These are phyloP conservation scores for Argopecten irradians DNA, from an alignment of 1,140 invertebrate species.

Conservation along the genomic window DNA sequence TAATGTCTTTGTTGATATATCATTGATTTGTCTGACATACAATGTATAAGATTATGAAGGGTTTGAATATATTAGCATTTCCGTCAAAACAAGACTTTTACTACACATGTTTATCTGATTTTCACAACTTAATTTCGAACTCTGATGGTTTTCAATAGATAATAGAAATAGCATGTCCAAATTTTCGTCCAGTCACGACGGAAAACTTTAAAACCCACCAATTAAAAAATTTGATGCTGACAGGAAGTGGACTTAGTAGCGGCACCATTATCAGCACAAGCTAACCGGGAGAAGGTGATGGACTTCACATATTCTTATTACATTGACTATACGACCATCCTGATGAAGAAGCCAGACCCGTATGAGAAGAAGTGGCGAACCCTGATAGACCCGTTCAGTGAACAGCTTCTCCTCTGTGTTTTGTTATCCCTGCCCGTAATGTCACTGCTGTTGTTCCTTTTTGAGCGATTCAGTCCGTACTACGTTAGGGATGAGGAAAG, in stretches of 20 bases:
- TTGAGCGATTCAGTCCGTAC: conserved; percentile 57
- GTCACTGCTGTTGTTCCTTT: conserved; percentile 42
- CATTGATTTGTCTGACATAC: too few relatives aligned
- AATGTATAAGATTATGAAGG: too few relatives aligned
- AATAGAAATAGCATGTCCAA: too few relatives aligned
- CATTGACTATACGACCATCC: conserved; percentile 89
- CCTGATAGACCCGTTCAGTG: conserved; percentile 57
- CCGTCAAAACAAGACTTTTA: too few relatives aligned
- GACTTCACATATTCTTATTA: conserved; percentile 85
- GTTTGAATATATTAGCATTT: too few relatives aligned
- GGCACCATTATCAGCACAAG: conserved; percentile 52
- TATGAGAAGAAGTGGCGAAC: conserved; percentile 57
- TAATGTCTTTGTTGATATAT: too few relatives aligned
- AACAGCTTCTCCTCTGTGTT: conserved; percentile 56
- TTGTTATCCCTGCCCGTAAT: conserved; percentile 38
- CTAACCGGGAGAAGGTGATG: conserved; percentile 55
- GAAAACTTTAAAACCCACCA: too few relatives aligned
- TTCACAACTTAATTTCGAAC: too few relatives aligned
- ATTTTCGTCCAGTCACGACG: too few relatives aligned
- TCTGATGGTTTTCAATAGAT: too few relatives aligned
- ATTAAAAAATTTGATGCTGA: conserved; percentile 25
- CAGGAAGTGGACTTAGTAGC: conserved; percentile 65
- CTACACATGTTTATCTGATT: too few relatives aligned
- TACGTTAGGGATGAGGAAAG: conserved; percentile 38
- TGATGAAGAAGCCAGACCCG: conserved; percentile 59